Conservation (phyloP, 2,797 vertebrate genomes). For the Pogonophryne albipinna region DNA sequence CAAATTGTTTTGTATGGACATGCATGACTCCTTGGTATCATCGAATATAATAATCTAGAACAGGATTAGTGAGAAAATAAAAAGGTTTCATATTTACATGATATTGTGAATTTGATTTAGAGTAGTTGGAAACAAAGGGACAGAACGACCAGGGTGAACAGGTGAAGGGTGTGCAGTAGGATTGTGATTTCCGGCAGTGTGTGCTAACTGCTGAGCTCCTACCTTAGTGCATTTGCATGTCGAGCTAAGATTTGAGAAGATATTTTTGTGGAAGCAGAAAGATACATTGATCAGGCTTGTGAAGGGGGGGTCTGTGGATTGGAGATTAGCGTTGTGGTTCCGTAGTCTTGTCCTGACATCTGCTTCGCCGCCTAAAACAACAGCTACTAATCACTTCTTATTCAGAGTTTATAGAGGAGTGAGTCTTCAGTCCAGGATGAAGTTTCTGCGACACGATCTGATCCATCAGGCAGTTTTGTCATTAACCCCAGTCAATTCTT, state of each 20-base stretch:
- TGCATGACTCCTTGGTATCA: too few relatives aligned
- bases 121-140: neutral
- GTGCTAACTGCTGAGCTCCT: conserved; percentile 71
- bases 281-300: conserved; percentile 70
- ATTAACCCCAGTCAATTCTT: neutral
- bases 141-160: neutral
- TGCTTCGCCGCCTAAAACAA: conserved; percentile 80
- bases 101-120: conserved; percentile 6
- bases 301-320: conserved; percentile 54
- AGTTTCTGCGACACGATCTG: conserved; percentile 23
- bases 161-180: conserved; percentile 37
- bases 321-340: conserved; percentile 73
- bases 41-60: neutral
- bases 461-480: neutral
- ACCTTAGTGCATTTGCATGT: conserved; percentile 70
- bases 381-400: conserved; percentile 71
- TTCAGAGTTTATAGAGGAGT: conserved; percentile 21
- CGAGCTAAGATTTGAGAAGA: conserved; percentile 69
- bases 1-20: neutral
- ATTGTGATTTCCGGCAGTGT: conserved; percentile 37
- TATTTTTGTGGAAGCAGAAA: conserved; percentile 49
- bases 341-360: conserved; percentile 71
- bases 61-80: neutral
- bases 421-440: conserved; percentile 50
- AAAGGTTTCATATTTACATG: neutral